Percentiles rank a stretch among this genome's conserved stretches.
Evolutionary conservation across 2,797 vertebrate genomes (phyloP).

Genomic region (Manis crassicaudata): DNA sequence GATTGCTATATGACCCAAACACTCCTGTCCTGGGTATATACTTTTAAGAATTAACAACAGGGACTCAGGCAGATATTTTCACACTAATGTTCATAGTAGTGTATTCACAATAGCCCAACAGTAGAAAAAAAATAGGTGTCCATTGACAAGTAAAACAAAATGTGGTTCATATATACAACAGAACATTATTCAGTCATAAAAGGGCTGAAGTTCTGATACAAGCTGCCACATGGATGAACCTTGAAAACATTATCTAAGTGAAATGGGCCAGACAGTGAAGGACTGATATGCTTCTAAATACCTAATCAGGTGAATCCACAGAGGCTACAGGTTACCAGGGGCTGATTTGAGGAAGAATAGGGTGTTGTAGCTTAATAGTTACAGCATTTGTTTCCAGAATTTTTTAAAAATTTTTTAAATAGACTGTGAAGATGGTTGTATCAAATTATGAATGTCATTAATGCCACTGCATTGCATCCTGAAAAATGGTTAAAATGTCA

Average conservation of each 20-base stretch:
- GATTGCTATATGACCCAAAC: not conserved
- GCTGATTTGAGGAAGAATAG: not conserved
- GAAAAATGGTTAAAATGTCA: not conserved
- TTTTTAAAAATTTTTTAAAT: not conserved
- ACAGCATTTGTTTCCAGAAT: not conserved
- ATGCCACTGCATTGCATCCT: not conserved
- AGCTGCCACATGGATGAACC: not conserved
- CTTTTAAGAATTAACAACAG: not conserved
- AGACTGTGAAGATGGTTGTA: not conserved
- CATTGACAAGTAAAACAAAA: not conserved
- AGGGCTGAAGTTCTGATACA: not conserved
- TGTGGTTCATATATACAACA: too few relatives aligned
- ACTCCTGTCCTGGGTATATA: not conserved
- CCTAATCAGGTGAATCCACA: not conserved
- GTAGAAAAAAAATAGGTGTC: not conserved
- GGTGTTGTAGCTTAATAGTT: not conserved
- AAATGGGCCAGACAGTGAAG: not conserved
- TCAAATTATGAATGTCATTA: not conserved
- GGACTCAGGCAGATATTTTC: not conserved
- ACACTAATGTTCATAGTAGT: not conserved
- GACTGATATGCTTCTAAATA: not conserved
- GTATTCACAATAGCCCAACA: not conserved
- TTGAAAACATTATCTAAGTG: not conserved
- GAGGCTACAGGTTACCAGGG: not conserved
- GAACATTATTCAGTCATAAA: not conserved